phyloP scores from a whole-genome alignment of 2,113 vertebrate genomes.

The Mungos mungo region DNA sequence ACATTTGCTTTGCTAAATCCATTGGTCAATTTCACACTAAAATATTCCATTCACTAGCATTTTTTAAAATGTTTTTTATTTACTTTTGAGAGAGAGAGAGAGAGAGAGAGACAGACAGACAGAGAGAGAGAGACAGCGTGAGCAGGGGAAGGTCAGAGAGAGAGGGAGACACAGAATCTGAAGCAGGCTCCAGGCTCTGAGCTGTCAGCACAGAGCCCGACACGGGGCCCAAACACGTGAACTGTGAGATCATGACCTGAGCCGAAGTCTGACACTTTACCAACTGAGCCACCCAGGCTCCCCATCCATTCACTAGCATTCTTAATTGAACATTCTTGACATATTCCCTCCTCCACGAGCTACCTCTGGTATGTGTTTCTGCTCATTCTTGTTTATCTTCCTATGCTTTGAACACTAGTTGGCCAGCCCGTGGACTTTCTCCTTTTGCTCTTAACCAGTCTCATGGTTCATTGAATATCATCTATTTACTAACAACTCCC shows the following conservation, averaged over 20 bases:
- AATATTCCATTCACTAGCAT: neutral
- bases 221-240: too few species aligned
- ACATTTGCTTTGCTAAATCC: neutral
- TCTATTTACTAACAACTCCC: neutral
- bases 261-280: too few species aligned
- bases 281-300: too few species aligned
- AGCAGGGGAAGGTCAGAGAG: too few species aligned
- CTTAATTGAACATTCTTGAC: neutral
- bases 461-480: neutral
- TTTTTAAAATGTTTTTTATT: neutral
- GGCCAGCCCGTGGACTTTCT: neutral
- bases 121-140: too few species aligned
- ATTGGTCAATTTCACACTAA: neutral
- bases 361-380: neutral
- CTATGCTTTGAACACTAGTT: neutral
- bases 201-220: too few species aligned
- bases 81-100: too few species aligned
- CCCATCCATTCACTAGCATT: neutral
- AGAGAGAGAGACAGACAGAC: too few species aligned
- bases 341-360: neutral
- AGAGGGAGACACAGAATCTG: too few species aligned
- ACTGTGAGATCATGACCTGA: too few species aligned
- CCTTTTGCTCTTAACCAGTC: neutral
- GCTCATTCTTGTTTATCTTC: neutral
- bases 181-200: too few species aligned